Conservation (phyloP, 2,113 vertebrate genomes). For the Machaerirhynchus nigripectus region DNA sequence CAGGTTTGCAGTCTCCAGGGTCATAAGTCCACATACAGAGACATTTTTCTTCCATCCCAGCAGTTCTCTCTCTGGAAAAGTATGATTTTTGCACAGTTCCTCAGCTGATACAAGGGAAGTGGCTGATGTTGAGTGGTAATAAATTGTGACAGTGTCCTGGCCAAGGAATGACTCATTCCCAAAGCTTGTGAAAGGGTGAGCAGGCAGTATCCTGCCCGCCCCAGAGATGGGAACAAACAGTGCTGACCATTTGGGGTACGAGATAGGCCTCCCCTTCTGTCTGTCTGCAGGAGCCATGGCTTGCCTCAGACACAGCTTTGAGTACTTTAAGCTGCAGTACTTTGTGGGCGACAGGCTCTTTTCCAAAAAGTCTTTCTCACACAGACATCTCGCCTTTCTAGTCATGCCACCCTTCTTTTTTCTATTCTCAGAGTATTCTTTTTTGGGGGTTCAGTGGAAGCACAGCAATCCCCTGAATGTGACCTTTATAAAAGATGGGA, state of each 20-base stretch:
- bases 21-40: neutral
- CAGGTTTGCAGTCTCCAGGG: neutral
- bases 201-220: rapidly evolving
- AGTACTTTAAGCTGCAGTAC: neutral
- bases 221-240: no score
- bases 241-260: rapidly evolving
- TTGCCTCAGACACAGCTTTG: neutral
- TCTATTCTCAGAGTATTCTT: slow-evolving; percentile 16
- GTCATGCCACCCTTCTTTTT: slow-evolving; percentile 27
- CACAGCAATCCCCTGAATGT: neutral
- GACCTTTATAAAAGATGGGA: neutral
- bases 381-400: neutral
- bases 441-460: neutral
- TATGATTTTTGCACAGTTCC: neutral
- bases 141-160: neutral
- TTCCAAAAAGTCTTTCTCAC: slow-evolving; percentile 30
- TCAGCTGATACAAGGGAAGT: neutral
- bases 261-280: neutral
- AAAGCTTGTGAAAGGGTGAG: neutral
- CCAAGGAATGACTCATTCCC: neutral
- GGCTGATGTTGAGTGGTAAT: neutral
- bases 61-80: neutral
- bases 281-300: neutral
- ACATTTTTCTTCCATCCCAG: neutral
- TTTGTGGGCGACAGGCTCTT: neutral